Conservation (phyloP, 2,113 vertebrate species). For the Apaloderma vittatum region DNA sequence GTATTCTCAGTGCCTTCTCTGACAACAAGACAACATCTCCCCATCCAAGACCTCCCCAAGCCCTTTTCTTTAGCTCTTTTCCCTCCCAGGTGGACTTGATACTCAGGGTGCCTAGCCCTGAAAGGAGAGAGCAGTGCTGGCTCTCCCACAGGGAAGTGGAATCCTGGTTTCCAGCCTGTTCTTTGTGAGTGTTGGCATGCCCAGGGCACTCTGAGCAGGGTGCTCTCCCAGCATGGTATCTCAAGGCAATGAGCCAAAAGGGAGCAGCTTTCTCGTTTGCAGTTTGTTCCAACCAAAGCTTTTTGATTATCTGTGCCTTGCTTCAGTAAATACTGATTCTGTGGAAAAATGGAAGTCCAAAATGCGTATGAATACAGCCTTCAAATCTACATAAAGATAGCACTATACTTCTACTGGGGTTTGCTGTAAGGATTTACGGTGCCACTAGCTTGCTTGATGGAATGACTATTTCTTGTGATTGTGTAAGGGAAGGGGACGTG, state of each 20-base stretch:
- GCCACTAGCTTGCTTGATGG: background rate
- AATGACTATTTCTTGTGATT: background rate
- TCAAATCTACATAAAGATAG: background rate
- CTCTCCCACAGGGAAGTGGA: background rate
- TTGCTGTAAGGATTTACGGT: background rate
- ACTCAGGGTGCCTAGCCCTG: background rate
- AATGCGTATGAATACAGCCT: background rate
- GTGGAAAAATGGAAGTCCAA: background rate
- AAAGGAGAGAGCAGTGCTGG: background rate
- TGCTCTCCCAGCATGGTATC: background rate
- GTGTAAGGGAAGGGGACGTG: background rate
- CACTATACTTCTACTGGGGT: background rate
- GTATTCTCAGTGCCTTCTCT: background rate
- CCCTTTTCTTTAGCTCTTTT: background rate
- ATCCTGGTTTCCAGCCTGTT: background rate
- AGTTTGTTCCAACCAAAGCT: background rate
- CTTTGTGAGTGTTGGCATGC: accelerated
- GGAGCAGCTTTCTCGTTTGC: background rate
- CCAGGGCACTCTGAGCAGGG: accelerated
- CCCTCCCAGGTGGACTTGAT: background rate
- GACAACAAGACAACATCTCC: accelerated
- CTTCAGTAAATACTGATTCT: background rate
- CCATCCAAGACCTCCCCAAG: background rate
- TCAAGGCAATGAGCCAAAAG: background rate
- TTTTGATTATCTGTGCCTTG: background rate